Conservation (phyloP, 1,140 invertebrate species). For the Ruditapes philippinarum region DNA sequence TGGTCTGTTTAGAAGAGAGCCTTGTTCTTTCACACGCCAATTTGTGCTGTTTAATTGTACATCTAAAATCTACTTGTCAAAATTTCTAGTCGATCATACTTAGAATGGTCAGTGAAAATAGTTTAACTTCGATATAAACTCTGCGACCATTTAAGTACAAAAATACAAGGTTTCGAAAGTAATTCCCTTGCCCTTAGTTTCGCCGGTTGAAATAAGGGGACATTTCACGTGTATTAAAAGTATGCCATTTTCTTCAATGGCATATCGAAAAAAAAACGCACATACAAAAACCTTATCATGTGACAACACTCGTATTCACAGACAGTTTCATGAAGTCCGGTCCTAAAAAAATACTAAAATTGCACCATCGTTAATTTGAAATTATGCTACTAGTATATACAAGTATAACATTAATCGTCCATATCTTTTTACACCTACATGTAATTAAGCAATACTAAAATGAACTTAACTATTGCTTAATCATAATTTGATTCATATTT, state of each 20-base stretch:
- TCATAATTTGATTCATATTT: too few species aligned
- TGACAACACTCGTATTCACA: constrained; percentile 5
- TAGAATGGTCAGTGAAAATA: neutral
- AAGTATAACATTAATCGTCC: too few species aligned
- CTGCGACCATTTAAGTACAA: constrained; percentile 40
- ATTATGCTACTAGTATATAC: neutral
- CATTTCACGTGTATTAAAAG: neutral
- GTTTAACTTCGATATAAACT: constrained; percentile 11
- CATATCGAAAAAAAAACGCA: constrained; percentile 29
- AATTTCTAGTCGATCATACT: neutral
- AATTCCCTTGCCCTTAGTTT: constrained; percentile 1
- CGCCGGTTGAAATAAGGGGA: constrained; percentile 6
- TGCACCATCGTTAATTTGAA: neutral
- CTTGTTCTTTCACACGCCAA: neutral
- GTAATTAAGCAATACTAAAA: too few species aligned
- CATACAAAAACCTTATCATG: neutral
- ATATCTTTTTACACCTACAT: too few species aligned
- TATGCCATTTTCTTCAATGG: constrained; percentile 27
- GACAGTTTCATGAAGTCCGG: neutral
- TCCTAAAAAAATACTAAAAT: neutral
- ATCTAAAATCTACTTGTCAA: neutral
- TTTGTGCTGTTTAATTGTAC: neutral
- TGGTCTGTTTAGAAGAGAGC: neutral
- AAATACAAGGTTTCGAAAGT: constrained; percentile 32
- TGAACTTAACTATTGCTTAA: too few species aligned